Evolutionary conservation across 2,888 invertebrate genomes (phyloP).

Genomic region (Mythimna ferrago): DNA sequence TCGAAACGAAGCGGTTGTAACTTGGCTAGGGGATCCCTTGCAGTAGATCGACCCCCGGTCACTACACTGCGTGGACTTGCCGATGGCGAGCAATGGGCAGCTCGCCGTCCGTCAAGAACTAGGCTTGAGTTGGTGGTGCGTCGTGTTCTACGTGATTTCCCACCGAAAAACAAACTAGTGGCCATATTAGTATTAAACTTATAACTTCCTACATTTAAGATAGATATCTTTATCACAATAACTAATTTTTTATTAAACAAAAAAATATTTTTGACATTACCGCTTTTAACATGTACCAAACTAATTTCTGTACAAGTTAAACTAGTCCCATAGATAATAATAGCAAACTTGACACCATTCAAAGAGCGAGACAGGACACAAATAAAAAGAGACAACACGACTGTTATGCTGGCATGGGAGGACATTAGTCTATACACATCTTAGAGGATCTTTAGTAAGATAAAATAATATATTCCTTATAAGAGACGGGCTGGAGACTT

Average conservation of each 20-base stretch:
- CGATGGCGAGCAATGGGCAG: too few species aligned
- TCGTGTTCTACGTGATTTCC: too few species aligned
- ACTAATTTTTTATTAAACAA: not conserved
- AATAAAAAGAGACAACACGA: conserved; percentile 54
- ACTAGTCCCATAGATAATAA: conserved; percentile 67
- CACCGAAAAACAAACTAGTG: too few species aligned
- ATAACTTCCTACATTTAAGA: too few species aligned
- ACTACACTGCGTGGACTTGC: too few species aligned
- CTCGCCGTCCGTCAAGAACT: too few species aligned
- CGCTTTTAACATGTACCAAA: conserved; percentile 53
- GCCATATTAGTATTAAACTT: too few species aligned
- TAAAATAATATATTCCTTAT: conserved; percentile 47
- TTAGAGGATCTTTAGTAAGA: conserved; percentile 33
- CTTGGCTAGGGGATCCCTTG: too few species aligned
- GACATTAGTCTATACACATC: conserved; percentile 48
- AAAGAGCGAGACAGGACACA: conserved; percentile 54
- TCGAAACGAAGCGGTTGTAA: too few species aligned
- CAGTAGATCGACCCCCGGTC: too few species aligned
- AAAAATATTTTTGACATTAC: not conserved
- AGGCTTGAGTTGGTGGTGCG: too few species aligned
- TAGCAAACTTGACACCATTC: conserved; percentile 69
- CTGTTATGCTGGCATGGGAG: conserved; percentile 40
- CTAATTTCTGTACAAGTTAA: conserved; percentile 68
- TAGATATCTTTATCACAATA: too few species aligned
- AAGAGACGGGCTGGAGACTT: conserved; percentile 27